Percentiles rank a stretch among this genome's conserved stretches.
Evolutionary conservation across 1,140 invertebrate genomes (phyloP).

Genomic region (Dermatophagoides farinae): DNA sequence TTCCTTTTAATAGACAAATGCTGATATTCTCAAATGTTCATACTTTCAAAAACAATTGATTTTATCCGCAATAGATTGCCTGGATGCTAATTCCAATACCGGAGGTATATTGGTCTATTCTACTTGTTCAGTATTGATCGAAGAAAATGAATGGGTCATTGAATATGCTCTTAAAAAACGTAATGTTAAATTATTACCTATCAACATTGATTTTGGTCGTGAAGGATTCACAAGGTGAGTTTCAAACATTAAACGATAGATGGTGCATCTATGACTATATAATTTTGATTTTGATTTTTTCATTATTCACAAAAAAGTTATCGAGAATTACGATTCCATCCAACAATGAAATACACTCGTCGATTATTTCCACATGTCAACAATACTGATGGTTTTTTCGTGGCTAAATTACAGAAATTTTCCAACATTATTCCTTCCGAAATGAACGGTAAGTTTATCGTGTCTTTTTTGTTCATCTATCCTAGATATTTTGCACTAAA

Average conservation of each 20-base stretch:
- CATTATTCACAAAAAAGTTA: slow-evolving; percentile 30
- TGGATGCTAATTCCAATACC: slow-evolving; percentile 69
- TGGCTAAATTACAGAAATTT: slow-evolving; percentile 93
- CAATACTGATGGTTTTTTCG: slow-evolving; percentile 99
- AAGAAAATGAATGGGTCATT: slow-evolving; percentile 96
- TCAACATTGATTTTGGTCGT: slow-evolving; percentile 80
- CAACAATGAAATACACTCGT: slow-evolving; percentile 63
- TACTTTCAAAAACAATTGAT: slow-evolving; percentile 82
- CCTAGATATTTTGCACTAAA: too few species aligned
- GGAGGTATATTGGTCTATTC: slow-evolving; percentile 95
- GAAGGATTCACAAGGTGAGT: slow-evolving; percentile 71
- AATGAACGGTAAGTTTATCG: neutral
- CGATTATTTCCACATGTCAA: slow-evolving; percentile 93
- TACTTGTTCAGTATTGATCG: slow-evolving; percentile 89
- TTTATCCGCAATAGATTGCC: slow-evolving; percentile 84
- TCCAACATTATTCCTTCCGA: slow-evolving; percentile 49
- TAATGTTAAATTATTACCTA: slow-evolving; percentile 72
- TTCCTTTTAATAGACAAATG: slow-evolving; percentile 39
- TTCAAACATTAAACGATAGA: slow-evolving; percentile 85
- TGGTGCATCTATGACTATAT: slow-evolving; percentile 14
- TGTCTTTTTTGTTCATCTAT: too few species aligned
- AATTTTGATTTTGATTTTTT: neutral
- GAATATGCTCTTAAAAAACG: slow-evolving; percentile 87
- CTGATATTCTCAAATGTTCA: slow-evolving; percentile 74
- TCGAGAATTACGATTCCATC: slow-evolving; percentile 50